These are phyloP conservation scores for Agonopterix arenella DNA, from an alignment of 2,888 invertebrate species.

Conservation along the genomic window DNA sequence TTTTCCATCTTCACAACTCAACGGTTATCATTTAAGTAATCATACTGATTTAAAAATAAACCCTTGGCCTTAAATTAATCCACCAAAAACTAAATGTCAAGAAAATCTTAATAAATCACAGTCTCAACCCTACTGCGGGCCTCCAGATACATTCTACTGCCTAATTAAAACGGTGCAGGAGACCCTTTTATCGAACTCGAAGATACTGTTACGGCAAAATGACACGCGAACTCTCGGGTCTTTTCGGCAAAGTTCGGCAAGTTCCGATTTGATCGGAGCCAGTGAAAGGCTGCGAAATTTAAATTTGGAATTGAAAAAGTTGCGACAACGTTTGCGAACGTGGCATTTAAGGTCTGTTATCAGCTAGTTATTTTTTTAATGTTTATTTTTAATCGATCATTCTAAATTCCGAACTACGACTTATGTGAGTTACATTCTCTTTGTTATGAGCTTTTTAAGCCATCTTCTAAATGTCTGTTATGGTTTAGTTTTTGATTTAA, in stretches of 20 bases:
- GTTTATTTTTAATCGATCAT: too few relatives aligned
- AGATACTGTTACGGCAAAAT: slow-evolving; percentile 61
- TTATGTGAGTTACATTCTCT: too few relatives aligned
- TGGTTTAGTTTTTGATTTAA: too few relatives aligned
- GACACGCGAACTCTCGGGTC: slow-evolving; percentile 63
- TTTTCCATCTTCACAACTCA: too few relatives aligned
- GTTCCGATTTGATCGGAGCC: neutral
- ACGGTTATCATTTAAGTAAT: too few relatives aligned
- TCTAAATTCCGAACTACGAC: too few relatives aligned
- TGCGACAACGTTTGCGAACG: slow-evolving; percentile 2
- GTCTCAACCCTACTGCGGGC: slow-evolving; percentile 35
- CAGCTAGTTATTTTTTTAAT: too few relatives aligned
- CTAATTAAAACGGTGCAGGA: slow-evolving; percentile 73
- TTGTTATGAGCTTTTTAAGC: too few relatives aligned
- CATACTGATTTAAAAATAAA: too few relatives aligned
- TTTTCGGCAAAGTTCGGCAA: slow-evolving; percentile 24
- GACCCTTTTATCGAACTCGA: slow-evolving; percentile 63
- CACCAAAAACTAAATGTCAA: neutral
- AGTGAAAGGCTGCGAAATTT: slow-evolving; percentile 25
- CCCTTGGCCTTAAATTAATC: too few relatives aligned
- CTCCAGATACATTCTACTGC: slow-evolving; percentile 57
- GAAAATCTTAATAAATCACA: slow-evolving; percentile 4
- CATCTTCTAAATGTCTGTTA: too few relatives aligned
- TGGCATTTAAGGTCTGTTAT: slow-evolving; percentile 2
- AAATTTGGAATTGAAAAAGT: slow-evolving; percentile 13